A percentile compares a stretch with the other conserved stretches of the same genome.
Conservation (phyloP, 2,113 vertebrate species). For the Callaeas wilsoni region DNA sequence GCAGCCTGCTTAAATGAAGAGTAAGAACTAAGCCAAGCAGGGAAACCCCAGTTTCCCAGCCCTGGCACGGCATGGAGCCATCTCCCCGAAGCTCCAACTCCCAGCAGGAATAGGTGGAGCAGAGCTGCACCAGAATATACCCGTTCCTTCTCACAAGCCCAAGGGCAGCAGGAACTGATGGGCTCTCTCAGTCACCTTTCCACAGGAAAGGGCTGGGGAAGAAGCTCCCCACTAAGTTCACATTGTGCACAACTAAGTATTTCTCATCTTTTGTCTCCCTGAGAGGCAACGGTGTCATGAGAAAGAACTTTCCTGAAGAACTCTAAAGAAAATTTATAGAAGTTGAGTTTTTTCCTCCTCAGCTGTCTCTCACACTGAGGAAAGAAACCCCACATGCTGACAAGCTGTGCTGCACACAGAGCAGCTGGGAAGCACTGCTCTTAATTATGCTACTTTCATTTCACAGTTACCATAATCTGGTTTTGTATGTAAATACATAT, state of each 20-base stretch:
- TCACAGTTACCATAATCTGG: not conserved
- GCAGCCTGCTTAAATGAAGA: not conserved
- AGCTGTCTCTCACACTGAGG: not conserved
- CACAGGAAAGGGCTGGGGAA: not conserved
- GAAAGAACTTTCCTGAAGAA: not conserved
- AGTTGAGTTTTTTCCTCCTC: not conserved
- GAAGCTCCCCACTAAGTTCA: not conserved
- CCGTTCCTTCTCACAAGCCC: not conserved
- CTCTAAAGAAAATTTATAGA: not conserved
- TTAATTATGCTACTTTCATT: not conserved
- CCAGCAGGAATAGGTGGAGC: not conserved
- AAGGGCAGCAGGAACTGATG: not conserved
- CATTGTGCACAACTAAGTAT: not conserved
- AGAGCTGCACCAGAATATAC: not conserved
- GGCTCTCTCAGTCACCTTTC: not conserved
- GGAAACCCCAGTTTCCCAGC: not conserved
- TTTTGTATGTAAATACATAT: not conserved
- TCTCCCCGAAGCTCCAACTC: rapidly evolving
- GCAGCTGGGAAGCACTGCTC: not conserved
- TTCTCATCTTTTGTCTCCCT: not conserved
- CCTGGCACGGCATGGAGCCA: rapidly evolving
- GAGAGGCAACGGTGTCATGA: not conserved
- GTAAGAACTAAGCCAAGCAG: not conserved
- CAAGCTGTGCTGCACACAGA: not conserved
- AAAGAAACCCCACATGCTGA: not conserved